Percentiles rank a stretch among this genome's conserved stretches.
Evolutionary conservation across 2,888 invertebrate species (phyloP).

Genomic region (Acronicta alni): DNA sequence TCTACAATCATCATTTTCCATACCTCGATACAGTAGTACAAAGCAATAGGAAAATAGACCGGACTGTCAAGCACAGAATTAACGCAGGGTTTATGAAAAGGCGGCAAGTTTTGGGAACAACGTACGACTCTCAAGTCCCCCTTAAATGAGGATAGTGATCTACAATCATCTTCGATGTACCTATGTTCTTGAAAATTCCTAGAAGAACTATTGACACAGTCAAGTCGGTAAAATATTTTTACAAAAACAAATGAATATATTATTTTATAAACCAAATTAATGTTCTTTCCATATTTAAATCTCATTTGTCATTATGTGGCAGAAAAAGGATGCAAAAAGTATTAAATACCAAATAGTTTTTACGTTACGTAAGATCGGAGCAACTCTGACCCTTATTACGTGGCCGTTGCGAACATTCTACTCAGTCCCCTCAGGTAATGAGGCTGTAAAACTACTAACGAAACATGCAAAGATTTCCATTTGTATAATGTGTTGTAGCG

Average conservation of each 20-base stretch:
- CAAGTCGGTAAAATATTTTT: not conserved
- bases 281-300: not conserved
- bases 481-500: not conserved
- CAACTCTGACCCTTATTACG: not conserved
- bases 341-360: constrained; percentile 1
- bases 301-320: not conserved
- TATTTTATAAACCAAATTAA: too few relatives aligned
- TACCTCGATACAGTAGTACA: too few relatives aligned
- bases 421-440: not conserved
- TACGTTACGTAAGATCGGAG: not conserved
- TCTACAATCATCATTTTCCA: too few relatives aligned
- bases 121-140: too few relatives aligned
- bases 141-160: too few relatives aligned
- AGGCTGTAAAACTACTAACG: not conserved
- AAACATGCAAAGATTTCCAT: constrained; percentile 1
- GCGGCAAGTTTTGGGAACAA: too few relatives aligned
- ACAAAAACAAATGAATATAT: not conserved
- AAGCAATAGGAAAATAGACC: too few relatives aligned
- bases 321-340: not conserved
- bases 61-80: too few relatives aligned
- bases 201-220: too few relatives aligned
- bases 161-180: too few relatives aligned
- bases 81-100: too few relatives aligned
- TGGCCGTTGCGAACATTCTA: constrained; percentile 1
- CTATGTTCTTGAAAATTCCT: too few relatives aligned